These are phyloP conservation scores for Mizuhopecten yessoensis DNA, from an alignment of 1,140 invertebrate species.

Conservation along the genomic window DNA sequence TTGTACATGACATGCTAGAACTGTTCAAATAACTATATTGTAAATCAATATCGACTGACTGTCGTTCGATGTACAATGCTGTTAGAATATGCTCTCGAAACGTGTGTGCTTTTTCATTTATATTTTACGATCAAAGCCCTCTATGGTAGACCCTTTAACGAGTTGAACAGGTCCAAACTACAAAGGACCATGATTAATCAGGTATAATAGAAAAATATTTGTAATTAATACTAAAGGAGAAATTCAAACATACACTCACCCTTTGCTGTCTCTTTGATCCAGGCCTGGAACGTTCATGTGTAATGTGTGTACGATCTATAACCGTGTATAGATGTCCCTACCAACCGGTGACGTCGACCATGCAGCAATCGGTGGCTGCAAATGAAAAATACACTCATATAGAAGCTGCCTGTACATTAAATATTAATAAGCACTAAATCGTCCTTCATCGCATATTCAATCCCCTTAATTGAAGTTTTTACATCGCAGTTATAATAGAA, in stretches of 20 bases:
- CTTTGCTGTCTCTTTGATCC: neutral
- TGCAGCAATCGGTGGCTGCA: neutral
- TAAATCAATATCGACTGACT: too few relatives aligned
- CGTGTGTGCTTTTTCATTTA: neutral
- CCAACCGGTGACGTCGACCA: neutral
- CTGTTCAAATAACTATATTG: too few relatives aligned
- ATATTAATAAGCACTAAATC: neutral
- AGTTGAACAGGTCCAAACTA: neutral
- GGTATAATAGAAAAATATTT: neutral
- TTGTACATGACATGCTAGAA: too few relatives aligned
- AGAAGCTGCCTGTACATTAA: neutral
- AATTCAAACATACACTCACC: slow-evolving; percentile 8
- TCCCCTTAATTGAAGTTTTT: slow-evolving; percentile 34
- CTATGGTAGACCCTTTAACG: neutral
- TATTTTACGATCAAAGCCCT: neutral
- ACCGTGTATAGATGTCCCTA: neutral
- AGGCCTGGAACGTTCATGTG: neutral
- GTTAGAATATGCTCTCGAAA: too few relatives aligned
- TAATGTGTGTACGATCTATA: neutral
- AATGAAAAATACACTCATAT: neutral
- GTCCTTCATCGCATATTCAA: slow-evolving; percentile 38
- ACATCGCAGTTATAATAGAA: slow-evolving; percentile 29
- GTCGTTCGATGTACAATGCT: too few relatives aligned
- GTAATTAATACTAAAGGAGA: neutral
- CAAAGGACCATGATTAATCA: neutral